phyloP scores from a whole-genome alignment of 2,888 invertebrate species.

The Drosophila percnosoma region DNA sequence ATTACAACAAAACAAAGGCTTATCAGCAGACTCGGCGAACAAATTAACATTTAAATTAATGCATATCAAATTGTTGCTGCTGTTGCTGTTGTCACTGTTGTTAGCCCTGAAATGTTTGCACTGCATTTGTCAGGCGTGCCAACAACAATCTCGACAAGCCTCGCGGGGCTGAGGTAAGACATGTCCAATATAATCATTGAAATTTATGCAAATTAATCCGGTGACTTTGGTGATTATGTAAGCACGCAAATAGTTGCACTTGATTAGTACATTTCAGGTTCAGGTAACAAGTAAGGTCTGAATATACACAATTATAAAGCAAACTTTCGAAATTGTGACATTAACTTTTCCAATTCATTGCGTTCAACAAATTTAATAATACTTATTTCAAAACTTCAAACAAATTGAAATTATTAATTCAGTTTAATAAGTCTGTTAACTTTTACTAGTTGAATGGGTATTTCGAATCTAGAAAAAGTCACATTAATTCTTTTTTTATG shows the following conservation, averaged over 20 bases:
- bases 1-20: slow-evolving; percentile 65
- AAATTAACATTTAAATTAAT: slow-evolving; percentile 78
- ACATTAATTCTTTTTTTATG: background rate
- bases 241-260: slow-evolving; percentile 45
- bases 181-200: slow-evolving; percentile 39
- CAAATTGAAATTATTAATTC: background rate
- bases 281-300: background rate
- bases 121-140: slow-evolving; percentile 40
- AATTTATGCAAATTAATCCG: slow-evolving; percentile 69
- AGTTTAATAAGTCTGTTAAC: background rate
- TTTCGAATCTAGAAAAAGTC: background rate
- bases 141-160: slow-evolving; percentile 7
- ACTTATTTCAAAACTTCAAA: background rate
- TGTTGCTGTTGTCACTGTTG: slow-evolving; percentile 2
- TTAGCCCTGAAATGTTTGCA: slow-evolving; percentile 44
- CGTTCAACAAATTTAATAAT: background rate
- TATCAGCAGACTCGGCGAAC: slow-evolving; percentile 63
- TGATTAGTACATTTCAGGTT: slow-evolving; percentile 39
- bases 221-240: slow-evolving; percentile 42
- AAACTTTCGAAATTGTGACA: background rate
- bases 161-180: background rate
- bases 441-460: background rate
- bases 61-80: slow-evolving; percentile 53
- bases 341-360: background rate
- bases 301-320: background rate